phyloP scores from a whole-genome alignment of 2,797 vertebrate species.

The Simalia tracyae region DNA sequence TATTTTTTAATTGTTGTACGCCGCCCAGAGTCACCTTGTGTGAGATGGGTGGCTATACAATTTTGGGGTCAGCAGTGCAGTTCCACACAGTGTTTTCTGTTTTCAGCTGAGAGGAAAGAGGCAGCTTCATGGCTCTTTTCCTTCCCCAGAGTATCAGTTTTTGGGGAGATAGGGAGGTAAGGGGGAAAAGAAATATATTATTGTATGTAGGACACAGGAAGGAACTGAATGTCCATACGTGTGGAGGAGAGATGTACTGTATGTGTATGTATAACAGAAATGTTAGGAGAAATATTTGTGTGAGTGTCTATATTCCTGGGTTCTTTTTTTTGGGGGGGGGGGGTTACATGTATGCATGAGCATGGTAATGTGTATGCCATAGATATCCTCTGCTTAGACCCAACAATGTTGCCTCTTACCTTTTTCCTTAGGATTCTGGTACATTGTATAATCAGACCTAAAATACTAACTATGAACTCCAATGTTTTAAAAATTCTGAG shows the following conservation, averaged over 20 bases:
- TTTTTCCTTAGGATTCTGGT: not conserved
- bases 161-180: not conserved
- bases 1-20: too few relatives aligned
- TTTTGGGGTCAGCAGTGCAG: not conserved
- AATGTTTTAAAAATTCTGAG: rapidly evolving
- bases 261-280: not conserved
- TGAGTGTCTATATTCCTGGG: not conserved
- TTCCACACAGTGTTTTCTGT: not conserved
- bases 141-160: not conserved
- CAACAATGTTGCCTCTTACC: not conserved
- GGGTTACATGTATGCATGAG: not conserved
- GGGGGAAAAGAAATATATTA: not conserved
- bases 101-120: not conserved
- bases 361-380: not conserved
- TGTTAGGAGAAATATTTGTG: not conserved
- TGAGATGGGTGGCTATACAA: not conserved
- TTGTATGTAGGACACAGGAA: not conserved
- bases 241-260: not conserved
- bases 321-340: not conserved
- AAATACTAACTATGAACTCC: rapidly evolving
- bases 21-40: too few relatives aligned
- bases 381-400: not conserved
- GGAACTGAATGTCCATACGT: not conserved
- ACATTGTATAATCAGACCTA: not conserved
- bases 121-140: not conserved